A percentile compares a stretch with the other conserved stretches of the same genome.
Conservation (phyloP, 2,888 invertebrate species). For the Lithophane ornitopus region DNA sequence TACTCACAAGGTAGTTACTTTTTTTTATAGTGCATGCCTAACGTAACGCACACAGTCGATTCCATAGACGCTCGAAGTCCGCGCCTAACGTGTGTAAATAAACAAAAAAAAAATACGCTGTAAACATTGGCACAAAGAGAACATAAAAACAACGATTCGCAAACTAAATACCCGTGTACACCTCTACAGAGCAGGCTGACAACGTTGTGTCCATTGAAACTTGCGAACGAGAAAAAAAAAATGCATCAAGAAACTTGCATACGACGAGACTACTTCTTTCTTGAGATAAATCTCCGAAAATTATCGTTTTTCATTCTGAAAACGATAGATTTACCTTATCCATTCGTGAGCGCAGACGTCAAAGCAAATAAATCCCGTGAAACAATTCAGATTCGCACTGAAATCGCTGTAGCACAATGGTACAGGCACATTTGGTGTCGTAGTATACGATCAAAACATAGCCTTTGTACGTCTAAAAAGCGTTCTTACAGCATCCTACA, state of each 20-base stretch:
- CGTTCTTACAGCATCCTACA: constrained; percentile 57
- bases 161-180: constrained; percentile 74
- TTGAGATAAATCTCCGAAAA: constrained; percentile 59
- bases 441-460: constrained; percentile 88
- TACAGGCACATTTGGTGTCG: constrained; percentile 84
- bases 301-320: constrained; percentile 43
- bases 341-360: constrained; percentile 75
- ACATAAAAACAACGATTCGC: constrained; percentile 82
- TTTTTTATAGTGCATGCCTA: constrained; percentile 49
- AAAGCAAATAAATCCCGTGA: constrained; percentile 82
- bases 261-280: constrained; percentile 52
- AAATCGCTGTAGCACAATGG: constrained; percentile 86
- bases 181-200: constrained; percentile 60
- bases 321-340: constrained; percentile 76
- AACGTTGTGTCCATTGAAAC: constrained; percentile 68
- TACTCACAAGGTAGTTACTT: constrained; percentile 20
- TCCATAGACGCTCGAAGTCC: constrained; percentile 71
- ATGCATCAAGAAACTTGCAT: constrained; percentile 68
- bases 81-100: constrained; percentile 85
- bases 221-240: constrained; percentile 65
- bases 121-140: constrained; percentile 86
- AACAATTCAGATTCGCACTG: constrained; percentile 82
- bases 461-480: constrained; percentile 78
- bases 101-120: constrained; percentile 82
- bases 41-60: constrained; percentile 55